A percentile compares a stretch with the other conserved stretches of the same genome.
These are phyloP conservation scores for Hippocampus guttulatus DNA, from an alignment of 2,113 vertebrate species.

Conservation along the genomic window DNA sequence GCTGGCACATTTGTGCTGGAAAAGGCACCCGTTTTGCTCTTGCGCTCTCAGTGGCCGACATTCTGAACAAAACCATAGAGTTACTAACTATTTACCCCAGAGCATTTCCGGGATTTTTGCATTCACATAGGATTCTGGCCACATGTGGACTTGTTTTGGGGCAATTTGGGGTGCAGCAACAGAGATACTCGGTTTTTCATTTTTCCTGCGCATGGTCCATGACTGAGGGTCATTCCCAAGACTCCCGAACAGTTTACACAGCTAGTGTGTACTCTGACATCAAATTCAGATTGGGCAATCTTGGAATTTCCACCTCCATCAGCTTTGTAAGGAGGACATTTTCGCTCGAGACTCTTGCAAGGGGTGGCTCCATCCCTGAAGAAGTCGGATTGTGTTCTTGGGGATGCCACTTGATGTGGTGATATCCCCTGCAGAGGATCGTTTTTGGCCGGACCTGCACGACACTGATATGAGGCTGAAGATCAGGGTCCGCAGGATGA, in stretches of 20 bases:
- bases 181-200: slow-evolving; percentile 35
- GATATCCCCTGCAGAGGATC: slow-evolving; percentile 77
- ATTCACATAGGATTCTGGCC: slow-evolving; percentile 37
- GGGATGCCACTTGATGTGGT: slow-evolving; percentile 83
- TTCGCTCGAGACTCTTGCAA: slow-evolving; percentile 14
- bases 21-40: slow-evolving; percentile 28
- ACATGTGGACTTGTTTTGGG: slow-evolving; percentile 26
- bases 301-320: slow-evolving; percentile 16
- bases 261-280: slow-evolving; percentile 11
- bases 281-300: slow-evolving; percentile 34
- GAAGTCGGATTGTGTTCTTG: slow-evolving; percentile 49
- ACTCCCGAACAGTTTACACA: slow-evolving; percentile 22
- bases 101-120: slow-evolving; percentile 51
- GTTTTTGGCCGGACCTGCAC: slow-evolving; percentile 80
- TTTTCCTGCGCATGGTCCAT: slow-evolving; percentile 13
- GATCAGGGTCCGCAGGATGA: slow-evolving; percentile 87
- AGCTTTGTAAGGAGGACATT: slow-evolving; percentile 10
- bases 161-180: slow-evolving; percentile 20
- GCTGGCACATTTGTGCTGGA: slow-evolving; percentile 36
- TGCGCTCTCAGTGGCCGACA: slow-evolving; percentile 10
- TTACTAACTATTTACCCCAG: slow-evolving; percentile 26
- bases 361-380: slow-evolving; percentile 28
- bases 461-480: slow-evolving; percentile 86
- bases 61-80: slow-evolving; percentile 30
- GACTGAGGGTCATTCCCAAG: slow-evolving; percentile 18